Base-by-base conservation (phyloP, 2,113 vertebrate species). In the Trichechus manatus region DNA sequence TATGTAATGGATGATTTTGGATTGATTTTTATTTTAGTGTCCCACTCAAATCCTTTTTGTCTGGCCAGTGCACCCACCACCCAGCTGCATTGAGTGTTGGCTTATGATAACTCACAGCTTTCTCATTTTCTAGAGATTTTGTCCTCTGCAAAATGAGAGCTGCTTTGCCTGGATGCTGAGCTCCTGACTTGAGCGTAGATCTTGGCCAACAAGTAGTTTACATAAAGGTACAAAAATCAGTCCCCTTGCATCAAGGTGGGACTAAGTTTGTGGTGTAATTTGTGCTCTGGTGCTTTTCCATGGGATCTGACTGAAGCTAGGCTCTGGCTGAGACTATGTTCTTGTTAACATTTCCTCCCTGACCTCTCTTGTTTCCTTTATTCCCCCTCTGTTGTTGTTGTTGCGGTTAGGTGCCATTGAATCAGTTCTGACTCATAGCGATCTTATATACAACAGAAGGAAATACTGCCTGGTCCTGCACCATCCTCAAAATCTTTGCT, bases 121-220 rank as follows among this genome's bases (percentile, higher is more conserved):
- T 63, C 93, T 56, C 42, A 47, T 90, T 63, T 72, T 88, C 70
- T 84, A 63, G 53, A 87, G n/a, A 91, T 72, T 61, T 44, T 91
- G 4, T 39, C 53, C 9, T 87, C 33, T 74, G 29, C 44, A 22
- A 42, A 68, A 53, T 31, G 25, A 33, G 77, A 75, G 42, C 47
- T 85, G 56, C 72, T 61, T 93, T 22, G 0, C 59, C 29, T 15
- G 66, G 39, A 56, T 27, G 42, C 68, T 64, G 10, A 93, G 36
- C 42, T 95, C 39, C 39, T 42, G 70, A 23, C 27, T 1, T 83
- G 61, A 84, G 19, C n/a, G 42, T 19, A 61, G 80, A 63, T 31
- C 13, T 68, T 17, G 70, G 36, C 44, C 27, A 33, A 25, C 31
- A 27, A 74, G 23, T 59, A 53, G 23, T 50, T 64, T 31, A 53